phyloP scores from a whole-genome alignment of 2,888 invertebrate species.

The Xylocampa areola region DNA sequence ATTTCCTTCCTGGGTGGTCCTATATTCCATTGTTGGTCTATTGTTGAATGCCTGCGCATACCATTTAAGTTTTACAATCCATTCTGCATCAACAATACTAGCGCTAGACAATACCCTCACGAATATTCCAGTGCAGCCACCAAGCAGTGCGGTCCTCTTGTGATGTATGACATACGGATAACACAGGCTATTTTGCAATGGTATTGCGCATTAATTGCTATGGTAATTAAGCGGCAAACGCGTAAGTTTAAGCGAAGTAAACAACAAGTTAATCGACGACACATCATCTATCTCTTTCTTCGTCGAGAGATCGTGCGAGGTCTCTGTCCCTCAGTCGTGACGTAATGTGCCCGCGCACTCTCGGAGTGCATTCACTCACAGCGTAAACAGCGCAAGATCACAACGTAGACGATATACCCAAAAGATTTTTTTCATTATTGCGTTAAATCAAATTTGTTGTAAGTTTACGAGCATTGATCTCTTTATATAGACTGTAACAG shows the following conservation, averaged over 20 bases:
- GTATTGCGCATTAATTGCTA: conserved; percentile 70
- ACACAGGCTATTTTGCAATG: conserved; percentile 48
- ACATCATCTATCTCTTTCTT: conserved; percentile 64
- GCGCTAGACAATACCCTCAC: conserved; percentile 59
- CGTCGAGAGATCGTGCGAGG: conserved; percentile 42
- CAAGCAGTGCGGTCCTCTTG: conserved; percentile 54
- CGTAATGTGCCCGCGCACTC: conserved; percentile 72
- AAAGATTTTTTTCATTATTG: conserved; percentile 23
- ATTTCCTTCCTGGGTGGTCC: conserved; percentile 58
- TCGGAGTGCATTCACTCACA: conserved; percentile 83
- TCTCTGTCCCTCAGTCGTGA: conserved; percentile 71
- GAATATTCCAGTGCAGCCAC: conserved; percentile 57
- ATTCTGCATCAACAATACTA: conserved; percentile 66
- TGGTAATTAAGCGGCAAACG: conserved; percentile 66
- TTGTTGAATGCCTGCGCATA: conserved; percentile 52
- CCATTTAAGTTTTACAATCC: conserved; percentile 67
- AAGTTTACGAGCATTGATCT: conserved; percentile 12
- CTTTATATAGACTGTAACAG: conserved; percentile 17
- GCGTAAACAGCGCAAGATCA: conserved; percentile 77
- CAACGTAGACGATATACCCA: conserved; percentile 60
- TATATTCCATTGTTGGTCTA: conserved; percentile 31
- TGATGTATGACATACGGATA: conserved; percentile 48
- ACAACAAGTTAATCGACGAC: conserved; percentile 67
- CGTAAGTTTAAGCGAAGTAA: conserved; percentile 66
- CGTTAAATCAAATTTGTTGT: conserved; percentile 32